Percentiles rank a stretch among this genome's conserved stretches.
Conservation (phyloP, 2,797 vertebrate genomes). For the Cetoscarus ocellatus region DNA sequence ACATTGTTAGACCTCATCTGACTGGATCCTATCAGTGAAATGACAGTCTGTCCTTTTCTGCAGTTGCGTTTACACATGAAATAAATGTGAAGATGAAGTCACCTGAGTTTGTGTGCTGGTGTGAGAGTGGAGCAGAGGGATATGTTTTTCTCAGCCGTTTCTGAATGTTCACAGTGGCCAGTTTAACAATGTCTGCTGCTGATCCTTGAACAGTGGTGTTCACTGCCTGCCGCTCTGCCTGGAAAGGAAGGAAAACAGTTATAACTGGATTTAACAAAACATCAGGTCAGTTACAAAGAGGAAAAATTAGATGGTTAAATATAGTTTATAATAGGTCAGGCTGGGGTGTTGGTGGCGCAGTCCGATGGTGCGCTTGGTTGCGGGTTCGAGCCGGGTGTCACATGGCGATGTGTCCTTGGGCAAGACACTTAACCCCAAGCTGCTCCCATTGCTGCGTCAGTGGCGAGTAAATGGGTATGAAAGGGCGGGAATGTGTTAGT, state of each 20-base stretch:
- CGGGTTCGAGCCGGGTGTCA: too few relatives aligned
- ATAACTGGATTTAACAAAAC: too few relatives aligned
- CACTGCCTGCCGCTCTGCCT: slow-evolving; percentile 97
- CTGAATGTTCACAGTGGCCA: slow-evolving; percentile 95
- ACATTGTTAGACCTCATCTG: slow-evolving; percentile 11
- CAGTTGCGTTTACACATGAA: background rate
- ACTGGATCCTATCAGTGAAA: background rate
- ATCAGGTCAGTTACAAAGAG: too few relatives aligned
- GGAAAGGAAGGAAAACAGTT: background rate
- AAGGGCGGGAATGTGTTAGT: too few relatives aligned
- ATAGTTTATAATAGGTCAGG: too few relatives aligned
- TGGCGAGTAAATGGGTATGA: too few relatives aligned
- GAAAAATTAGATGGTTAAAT: too few relatives aligned
- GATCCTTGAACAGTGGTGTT: slow-evolving; percentile 97
- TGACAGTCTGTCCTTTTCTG: background rate
- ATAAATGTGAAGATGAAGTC: background rate
- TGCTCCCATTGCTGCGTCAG: too few relatives aligned
- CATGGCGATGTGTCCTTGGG: too few relatives aligned
- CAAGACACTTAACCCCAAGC: too few relatives aligned
- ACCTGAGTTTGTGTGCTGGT: slow-evolving; percentile 85
- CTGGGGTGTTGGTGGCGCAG: too few relatives aligned
- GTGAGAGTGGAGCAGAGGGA: slow-evolving; percentile 83
- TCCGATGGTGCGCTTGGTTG: too few relatives aligned
- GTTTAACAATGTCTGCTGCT: slow-evolving; percentile 97
- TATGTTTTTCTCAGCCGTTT: slow-evolving; percentile 83